phyloP scores from a whole-genome alignment of 2,888 invertebrate genomes.

The Epirrhoe tristata region DNA sequence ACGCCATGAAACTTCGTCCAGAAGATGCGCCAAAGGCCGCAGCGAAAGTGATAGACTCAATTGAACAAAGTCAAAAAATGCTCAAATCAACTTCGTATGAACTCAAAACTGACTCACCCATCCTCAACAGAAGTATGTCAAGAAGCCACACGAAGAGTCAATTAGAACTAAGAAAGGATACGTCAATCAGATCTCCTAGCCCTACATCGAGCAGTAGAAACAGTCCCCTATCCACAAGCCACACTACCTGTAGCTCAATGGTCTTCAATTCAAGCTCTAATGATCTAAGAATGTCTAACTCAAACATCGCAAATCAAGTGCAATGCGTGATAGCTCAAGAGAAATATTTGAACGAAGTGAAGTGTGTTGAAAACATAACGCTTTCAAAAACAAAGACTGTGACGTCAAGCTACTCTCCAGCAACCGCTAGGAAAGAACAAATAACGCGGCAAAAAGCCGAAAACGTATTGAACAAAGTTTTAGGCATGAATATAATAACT shows the following conservation, averaged over 20 bases:
- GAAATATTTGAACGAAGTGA: conserved; percentile 80
- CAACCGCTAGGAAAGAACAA: conserved; percentile 73
- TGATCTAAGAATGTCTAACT: conserved; percentile 79
- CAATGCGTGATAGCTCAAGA: conserved; percentile 84
- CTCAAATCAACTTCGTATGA: conserved; percentile 81
- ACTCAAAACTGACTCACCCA: conserved; percentile 76
- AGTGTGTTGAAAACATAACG: conserved; percentile 81
- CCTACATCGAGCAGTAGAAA: conserved; percentile 82
- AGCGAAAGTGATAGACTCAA: conserved; percentile 79
- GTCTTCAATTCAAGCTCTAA: conserved; percentile 83
- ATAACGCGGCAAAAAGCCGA: conserved; percentile 80
- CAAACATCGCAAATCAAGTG: conserved; percentile 78
- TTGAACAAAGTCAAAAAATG: conserved; percentile 81
- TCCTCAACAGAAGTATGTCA: conserved; percentile 68
- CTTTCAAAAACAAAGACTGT: conserved; percentile 70
- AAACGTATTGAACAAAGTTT: conserved; percentile 78
- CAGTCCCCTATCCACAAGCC: conserved; percentile 81
- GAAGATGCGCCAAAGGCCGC: conserved; percentile 80
- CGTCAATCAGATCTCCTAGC: conserved; percentile 75
- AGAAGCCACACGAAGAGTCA: conserved; percentile 73
- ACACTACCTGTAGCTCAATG: conserved; percentile 83
- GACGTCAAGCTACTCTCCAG: conserved; percentile 68
- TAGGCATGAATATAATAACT: conserved; percentile 79
- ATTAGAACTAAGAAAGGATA: conserved; percentile 75
- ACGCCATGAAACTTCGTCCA: conserved; percentile 79